phyloP scores from a whole-genome alignment of 2,797 vertebrate species.

The Dromococcyx pavoninus region DNA sequence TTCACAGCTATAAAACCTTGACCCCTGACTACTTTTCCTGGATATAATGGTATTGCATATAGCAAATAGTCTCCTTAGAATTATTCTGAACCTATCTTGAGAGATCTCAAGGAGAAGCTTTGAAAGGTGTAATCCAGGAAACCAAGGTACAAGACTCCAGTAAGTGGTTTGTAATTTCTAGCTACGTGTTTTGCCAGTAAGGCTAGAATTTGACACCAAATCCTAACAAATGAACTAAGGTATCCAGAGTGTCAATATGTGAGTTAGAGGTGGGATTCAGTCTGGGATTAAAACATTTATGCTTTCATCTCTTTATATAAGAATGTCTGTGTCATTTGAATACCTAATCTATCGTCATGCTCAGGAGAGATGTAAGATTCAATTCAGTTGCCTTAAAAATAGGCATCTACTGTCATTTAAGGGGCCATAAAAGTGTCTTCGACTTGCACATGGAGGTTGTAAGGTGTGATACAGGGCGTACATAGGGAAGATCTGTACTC shows the following conservation, averaged over 20 bases:
- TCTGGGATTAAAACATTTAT: background rate
- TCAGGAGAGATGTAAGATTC: background rate
- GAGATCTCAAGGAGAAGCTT: background rate
- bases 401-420: background rate
- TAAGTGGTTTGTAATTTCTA: background rate
- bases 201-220: background rate
- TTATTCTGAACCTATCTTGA: background rate
- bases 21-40: background rate
- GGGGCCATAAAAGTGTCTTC: background rate
- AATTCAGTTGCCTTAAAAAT: background rate
- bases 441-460: background rate
- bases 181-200: background rate
- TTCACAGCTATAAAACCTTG: background rate
- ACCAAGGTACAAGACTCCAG: background rate
- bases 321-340: background rate
- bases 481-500: background rate
- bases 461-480: background rate
- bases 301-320: background rate
- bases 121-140: background rate
- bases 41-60: background rate
- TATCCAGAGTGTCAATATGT: background rate
- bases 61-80: background rate
- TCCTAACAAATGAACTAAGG: background rate
- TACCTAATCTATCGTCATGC: background rate
- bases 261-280: background rate